Evolutionary conservation across 2,113 vertebrate species (phyloP).

Genomic region (Lasiurus cinereus): DNA sequence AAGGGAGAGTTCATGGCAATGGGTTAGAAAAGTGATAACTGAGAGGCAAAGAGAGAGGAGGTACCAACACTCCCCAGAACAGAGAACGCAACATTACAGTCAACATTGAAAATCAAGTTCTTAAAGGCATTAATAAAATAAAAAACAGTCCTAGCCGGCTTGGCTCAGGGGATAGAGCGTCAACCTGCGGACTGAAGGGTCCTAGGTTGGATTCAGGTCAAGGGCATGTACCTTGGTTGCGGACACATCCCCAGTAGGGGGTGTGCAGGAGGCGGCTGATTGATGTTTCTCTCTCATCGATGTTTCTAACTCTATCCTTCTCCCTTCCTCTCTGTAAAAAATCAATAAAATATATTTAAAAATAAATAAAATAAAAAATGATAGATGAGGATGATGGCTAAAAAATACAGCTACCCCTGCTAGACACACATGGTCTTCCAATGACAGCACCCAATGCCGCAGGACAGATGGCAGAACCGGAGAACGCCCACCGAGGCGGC

Average conservation of each 20-base stretch:
- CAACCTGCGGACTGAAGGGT: no score
- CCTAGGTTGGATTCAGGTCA: no score
- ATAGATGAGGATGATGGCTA: neutral
- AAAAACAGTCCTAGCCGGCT: no score
- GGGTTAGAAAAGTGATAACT: neutral
- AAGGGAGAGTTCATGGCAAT: neutral
- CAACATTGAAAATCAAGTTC: neutral
- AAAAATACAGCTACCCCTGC: neutral
- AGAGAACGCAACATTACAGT: neutral
- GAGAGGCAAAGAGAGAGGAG: neutral
- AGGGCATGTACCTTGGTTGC: no score
- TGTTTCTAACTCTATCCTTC: no score
- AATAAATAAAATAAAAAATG: no score
- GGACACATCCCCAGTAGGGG: no score
- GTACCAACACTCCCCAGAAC: neutral
- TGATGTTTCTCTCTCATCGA: no score
- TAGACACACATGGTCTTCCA: neutral
- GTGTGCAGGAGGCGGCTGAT: no score
- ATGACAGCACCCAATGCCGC: neutral
- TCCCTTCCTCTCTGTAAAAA: no score
- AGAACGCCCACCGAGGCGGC: neutral
- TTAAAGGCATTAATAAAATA: slow-evolving; percentile 31
- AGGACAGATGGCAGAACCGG: rapidly evolving
- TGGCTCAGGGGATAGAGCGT: no score
- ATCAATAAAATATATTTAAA: no score